Base-by-base conservation (phyloP, 2,113 vertebrate genomes). In the Hemiscyllium ocellatum region DNA sequence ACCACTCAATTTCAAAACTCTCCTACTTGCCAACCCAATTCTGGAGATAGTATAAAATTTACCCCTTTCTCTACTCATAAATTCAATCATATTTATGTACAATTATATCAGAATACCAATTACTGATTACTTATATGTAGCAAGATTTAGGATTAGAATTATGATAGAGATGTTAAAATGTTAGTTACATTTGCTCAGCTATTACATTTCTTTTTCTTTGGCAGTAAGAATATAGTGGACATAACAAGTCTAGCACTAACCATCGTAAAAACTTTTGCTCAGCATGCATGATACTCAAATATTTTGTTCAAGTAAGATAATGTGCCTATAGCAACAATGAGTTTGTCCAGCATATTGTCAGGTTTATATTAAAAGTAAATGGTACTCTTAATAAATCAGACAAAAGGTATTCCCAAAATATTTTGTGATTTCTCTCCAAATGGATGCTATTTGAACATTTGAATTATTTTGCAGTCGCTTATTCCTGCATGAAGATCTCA, bases 391-490 rank as follows among this genome's bases (percentile, higher is more conserved):
- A 70, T 90, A 19, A 33, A 12, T 29, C 13, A 90, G 87, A 52
- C n/a, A 52, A 90, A 90, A 65, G 61, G 29, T 89, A 52, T 29
- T 42, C 33, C n/a, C n/a, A 80, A 80, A 89, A 89, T 15, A 61
- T 15, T 10, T 56, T 56, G 86, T 33, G 26, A 56, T 15, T 89
- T 61, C 10, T 61, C 61, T 5, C 15, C 29, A 90, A 29, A 61
- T 90, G 61, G 50, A 89, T 29, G 52, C 50, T 24, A 22, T 61
- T 90, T 24, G 61, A 94, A 42, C 50, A 91, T 24, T 15, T 52
- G 56, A 96, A 86, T 69, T 72, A 68, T 91, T 37, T 69, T 96
- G 69, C 33, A 69, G 85, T 72, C 72, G 17, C 47, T 50, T 89
- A 56, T 95, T 95, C 26, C 33, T 61, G 50, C 19, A 72, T 20